These are phyloP conservation scores for Brachionus plicatilis DNA, from an alignment of 1,140 invertebrate genomes.

Conservation along the genomic window DNA sequence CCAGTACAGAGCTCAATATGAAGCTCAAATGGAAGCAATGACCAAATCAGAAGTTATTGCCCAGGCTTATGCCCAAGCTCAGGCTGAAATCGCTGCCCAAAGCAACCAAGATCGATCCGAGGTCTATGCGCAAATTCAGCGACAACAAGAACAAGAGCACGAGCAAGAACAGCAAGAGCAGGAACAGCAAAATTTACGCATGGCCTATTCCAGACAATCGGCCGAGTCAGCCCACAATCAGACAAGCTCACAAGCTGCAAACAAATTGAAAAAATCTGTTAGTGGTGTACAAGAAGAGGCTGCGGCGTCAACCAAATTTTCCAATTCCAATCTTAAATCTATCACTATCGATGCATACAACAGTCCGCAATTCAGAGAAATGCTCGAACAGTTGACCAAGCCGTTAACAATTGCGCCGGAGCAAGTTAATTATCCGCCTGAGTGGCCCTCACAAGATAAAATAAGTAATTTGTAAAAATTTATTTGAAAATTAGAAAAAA, in stretches of 20 bases:
- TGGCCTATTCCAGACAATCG: not conserved
- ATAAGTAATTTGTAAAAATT: not conserved
- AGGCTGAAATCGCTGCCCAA: not conserved
- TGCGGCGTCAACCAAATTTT: not conserved
- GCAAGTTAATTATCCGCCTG: slow-evolving; percentile 33
- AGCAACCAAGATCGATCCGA: not conserved
- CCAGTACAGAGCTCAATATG: slow-evolving; percentile 5
- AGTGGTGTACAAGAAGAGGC: not conserved
- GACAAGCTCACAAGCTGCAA: not conserved
- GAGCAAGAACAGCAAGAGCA: not conserved
- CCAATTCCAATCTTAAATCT: not conserved
- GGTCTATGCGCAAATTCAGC: not conserved
- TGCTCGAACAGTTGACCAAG: slow-evolving; percentile 26
- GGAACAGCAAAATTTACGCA: not conserved
- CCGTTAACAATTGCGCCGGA: slow-evolving; percentile 17
- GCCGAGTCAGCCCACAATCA: not conserved
- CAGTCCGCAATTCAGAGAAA: slow-evolving; percentile 26
- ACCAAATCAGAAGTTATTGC: slow-evolving; percentile 3
- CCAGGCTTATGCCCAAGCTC: not conserved
- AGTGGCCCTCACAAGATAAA: slow-evolving; percentile 38
- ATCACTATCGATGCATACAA: slow-evolving; percentile 34
- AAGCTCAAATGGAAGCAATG: not conserved
- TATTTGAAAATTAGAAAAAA: not conserved
- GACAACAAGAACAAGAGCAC: not conserved
- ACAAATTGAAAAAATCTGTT: not conserved